Evolutionary conservation across 2,888 invertebrate genomes (phyloP), one percentile per base, ranked within the genome.

Genomic region (Ctenicera cuprea): DNA sequence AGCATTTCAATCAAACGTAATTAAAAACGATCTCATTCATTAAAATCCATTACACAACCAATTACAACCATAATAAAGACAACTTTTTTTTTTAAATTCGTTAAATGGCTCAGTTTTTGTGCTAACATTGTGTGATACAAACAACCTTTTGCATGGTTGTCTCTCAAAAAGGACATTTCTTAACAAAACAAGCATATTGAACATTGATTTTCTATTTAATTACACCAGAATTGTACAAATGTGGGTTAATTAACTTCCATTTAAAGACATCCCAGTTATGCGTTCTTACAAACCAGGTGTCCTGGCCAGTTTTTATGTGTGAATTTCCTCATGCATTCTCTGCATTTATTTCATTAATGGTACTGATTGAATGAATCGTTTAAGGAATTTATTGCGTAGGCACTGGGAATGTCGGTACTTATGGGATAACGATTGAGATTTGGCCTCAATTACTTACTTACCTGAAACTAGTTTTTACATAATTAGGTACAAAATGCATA

Each of bases 221-320:
- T 59, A 59, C 59, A n/a, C 8, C 59, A 38, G 37, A 59, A 59
- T 48, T 11, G 50, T 16, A 54, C 59, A 62, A 69, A 70, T 61
- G 54, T 63, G 54, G 62, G 63, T 54, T 54, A 70, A 70, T 45
- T 52, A 54, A 12, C 30, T 67, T 26, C 67, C 57, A 38, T 67
- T 43, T 66, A 54, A 14, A 66, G 66, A 18, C 12, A 16, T 20
- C 26, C 5, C 9, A 26, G 26, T 41, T 41, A 12, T 14, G 7
- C 14, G 7, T 12, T 57, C n/a, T 57, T 33, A 37, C 57, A 14
- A 18, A 38, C 37, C 59, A 59, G 59, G 59, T 59, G 59, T 59
- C 30, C 41, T 45, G 43, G 48, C 30, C 1, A 64, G 50, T 64
- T 64, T 64, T 64, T 64, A 62, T 62, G 8, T 7, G 14, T 1